Evolutionary conservation across 2,797 vertebrate species (phyloP), one percentile per base, ranked within the genome.

Genomic region (Falco naumanni): DNA sequence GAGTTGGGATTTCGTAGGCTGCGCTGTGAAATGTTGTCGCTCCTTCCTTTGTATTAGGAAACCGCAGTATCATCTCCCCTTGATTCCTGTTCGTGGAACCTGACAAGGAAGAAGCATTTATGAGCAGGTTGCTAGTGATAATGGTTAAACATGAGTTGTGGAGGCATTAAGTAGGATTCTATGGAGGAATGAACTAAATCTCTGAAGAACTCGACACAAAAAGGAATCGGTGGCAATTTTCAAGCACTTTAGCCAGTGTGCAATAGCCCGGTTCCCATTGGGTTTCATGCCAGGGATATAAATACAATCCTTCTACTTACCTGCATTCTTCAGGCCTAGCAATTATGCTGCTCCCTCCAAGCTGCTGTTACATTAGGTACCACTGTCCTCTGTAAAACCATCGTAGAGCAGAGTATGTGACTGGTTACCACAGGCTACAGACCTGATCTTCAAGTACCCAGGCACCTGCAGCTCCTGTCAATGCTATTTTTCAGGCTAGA

Each of bases 91-190:
- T 64, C 1, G n/a, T 87, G 84, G 96, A 84, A 88, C 53, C 93
- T 89, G 94, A 84, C 95, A 96, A 77, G 93, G 79, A 83, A 76
- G 93, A 88, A 88, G 95, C 66, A 48, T 91, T 89, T 85, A 87
- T 34, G 89, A 95, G 87, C 43, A 12, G 59, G 90, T 66, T 81
- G 89, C 78, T 48, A 50, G 92, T 96, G 93, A 95, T 95, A 90
- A 95, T 84, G 96, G 93, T 97, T 98, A 97, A 97, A 97, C 97
- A 98, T 97, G 97, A 98, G 96, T 96, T 97, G 93, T 85, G 90
- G 66, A 84, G 92, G 91, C 75, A 86, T 96, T 98, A 97, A 96
- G 94, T 89, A 78, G 89, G 95, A 97, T 96, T 97, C 95, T 80
- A 59, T 22, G 80, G 60, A 92, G 95, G 93, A 89, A 91, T 43